phyloP scores from a whole-genome alignment of 2,113 vertebrate genomes.

The Lampris incognitus region DNA sequence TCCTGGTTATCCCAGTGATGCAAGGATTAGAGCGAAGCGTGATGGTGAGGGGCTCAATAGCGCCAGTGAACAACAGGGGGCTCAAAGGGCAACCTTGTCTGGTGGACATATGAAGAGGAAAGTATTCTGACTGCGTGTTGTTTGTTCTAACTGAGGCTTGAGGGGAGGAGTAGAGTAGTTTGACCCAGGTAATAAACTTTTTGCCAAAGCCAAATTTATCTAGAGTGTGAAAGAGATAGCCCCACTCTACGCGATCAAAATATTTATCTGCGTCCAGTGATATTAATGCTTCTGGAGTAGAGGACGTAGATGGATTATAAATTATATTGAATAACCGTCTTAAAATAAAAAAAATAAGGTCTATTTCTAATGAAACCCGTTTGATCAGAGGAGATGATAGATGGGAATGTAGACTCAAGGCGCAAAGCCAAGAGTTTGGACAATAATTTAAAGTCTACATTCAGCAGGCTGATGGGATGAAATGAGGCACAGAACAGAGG shows the following conservation, averaged over 20 bases:
- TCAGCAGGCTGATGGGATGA: constrained; percentile 5
- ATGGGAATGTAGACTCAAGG: neutral
- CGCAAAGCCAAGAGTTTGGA: constrained; percentile 12
- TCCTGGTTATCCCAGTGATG: neutral
- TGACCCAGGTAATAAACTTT: constrained; percentile 4
- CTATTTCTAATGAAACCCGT: too few species aligned
- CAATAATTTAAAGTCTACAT: constrained; percentile 10
- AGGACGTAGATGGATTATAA: neutral
- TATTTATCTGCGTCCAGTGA: constrained; percentile 7
- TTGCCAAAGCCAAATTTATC: neutral
- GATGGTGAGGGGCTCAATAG: constrained; percentile 10
- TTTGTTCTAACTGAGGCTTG: neutral
- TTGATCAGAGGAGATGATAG: too few species aligned
- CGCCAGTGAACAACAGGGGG: constrained; percentile 3
- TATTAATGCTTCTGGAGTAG: neutral
- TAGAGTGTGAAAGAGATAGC: constrained; percentile 10
- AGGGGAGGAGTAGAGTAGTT: constrained; percentile 2
- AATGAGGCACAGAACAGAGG: neutral
- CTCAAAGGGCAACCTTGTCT: constrained; percentile 7
- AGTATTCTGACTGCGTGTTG: neutral
- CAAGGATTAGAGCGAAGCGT: neutral
- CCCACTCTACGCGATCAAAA: constrained; percentile 19
- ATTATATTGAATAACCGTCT: constrained; percentile 4
- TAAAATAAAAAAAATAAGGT: neutral
- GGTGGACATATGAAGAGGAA: neutral